phyloP scores from a whole-genome alignment of 1,140 invertebrate genomes.

The Drosophila teissieri region DNA sequence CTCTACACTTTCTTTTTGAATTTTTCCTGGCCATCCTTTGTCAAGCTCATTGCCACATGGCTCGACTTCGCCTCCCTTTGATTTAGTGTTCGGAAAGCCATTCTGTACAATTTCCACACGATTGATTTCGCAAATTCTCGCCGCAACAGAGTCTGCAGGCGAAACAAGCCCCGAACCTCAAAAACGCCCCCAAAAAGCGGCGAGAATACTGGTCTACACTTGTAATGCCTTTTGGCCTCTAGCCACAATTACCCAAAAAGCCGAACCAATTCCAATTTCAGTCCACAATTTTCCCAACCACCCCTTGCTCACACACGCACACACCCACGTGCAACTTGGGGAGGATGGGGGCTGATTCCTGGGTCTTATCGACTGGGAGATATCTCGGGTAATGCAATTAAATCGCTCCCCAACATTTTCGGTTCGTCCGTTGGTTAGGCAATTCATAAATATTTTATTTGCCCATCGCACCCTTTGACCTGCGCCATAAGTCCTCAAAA shows the following conservation, averaged over 20 bases:
- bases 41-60: conserved; percentile 38
- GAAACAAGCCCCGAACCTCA: not conserved
- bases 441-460: conserved; percentile 83
- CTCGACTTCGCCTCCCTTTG: conserved; percentile 25
- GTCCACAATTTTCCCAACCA: conserved; percentile 29
- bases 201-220: conserved; percentile 53
- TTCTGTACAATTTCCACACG: conserved; percentile 81
- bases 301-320: conserved; percentile 28
- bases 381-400: conserved; percentile 75
- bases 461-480: conserved; percentile 66
- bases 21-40: conserved; percentile 15
- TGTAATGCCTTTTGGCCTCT: conserved; percentile 72
- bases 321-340: conserved; percentile 20
- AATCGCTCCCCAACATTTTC: conserved; percentile 60
- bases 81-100: conserved; percentile 77
- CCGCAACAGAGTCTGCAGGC: conserved; percentile 59
- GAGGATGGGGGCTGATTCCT: conserved; percentile 24
- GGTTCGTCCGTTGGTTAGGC: conserved; percentile 47
- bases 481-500: conserved; percentile 35
- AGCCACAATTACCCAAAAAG: conserved; percentile 82
- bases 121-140: conserved; percentile 82
- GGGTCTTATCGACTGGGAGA: conserved; percentile 62
- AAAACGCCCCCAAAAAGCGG: conserved; percentile 7
- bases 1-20: not conserved
- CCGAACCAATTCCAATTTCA: conserved; percentile 65